These are phyloP conservation scores for Melitaea cinxia DNA, from an alignment of 1,140 invertebrate genomes.

Conservation along the genomic window DNA sequence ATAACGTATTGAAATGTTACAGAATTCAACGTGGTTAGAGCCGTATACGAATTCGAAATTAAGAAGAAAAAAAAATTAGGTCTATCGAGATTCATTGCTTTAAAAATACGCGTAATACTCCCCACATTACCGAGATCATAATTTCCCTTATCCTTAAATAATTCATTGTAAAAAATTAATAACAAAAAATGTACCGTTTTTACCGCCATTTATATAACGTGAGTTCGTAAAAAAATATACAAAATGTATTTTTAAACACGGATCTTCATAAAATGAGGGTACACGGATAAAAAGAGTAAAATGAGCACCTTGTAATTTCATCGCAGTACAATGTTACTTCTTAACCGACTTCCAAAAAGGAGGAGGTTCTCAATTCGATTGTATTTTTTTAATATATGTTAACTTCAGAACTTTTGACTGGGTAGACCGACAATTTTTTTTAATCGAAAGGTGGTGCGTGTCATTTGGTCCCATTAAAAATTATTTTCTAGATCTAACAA, in stretches of 20 bases:
- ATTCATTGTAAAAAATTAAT: background rate
- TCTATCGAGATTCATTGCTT: background rate
- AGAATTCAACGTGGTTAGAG: too few relatives aligned
- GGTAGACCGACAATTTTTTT: too few relatives aligned
- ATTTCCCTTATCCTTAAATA: background rate
- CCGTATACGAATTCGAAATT: too few relatives aligned
- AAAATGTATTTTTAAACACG: constrained; percentile 19
- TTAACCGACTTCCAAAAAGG: too few relatives aligned
- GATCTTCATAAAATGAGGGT: constrained; percentile 5
- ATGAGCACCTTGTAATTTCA: constrained; percentile 32
- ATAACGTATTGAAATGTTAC: too few relatives aligned
- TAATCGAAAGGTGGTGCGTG: too few relatives aligned
- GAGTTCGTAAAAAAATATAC: constrained; percentile 17
- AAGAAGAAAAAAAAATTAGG: background rate
- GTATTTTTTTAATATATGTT: too few relatives aligned
- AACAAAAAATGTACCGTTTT: background rate
- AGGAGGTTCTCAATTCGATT: too few relatives aligned
- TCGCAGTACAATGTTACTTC: too few relatives aligned
- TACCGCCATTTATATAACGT: background rate
- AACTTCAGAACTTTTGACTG: too few relatives aligned
- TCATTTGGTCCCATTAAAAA: too few relatives aligned
- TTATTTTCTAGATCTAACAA: too few relatives aligned
- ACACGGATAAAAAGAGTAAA: constrained; percentile 28
- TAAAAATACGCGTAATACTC: background rate
- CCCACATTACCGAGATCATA: background rate